Base-by-base conservation (phyloP, 2,113 vertebrate genomes). In the Daubentonia madagascariensis region DNA sequence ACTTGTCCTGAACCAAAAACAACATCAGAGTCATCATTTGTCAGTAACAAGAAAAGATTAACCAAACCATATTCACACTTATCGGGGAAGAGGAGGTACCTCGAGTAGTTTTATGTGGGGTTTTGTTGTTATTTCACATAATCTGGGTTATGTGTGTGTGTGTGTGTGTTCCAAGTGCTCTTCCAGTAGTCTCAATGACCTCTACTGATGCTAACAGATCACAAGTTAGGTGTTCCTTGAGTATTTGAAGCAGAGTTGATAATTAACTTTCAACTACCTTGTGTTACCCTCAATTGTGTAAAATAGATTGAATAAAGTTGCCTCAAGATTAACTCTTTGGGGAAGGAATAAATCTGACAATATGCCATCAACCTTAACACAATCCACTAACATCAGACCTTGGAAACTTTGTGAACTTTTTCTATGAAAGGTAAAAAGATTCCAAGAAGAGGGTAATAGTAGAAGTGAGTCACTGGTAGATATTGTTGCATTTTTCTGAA, bases 261-360 rank as follows among this genome's bases (percentile, higher is more conserved):
- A 79, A 97, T 98, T 98, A 96, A 98, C 96, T 94, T 95, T 78
- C 92, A 98, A 95, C 85, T 94, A 90, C 94, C 91, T 96, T 78
- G 22, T 88, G 78, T 75, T 96, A 95, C 92, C 96, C 87, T 88
- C 87, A 63, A 72, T 85, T 97, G 78, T 96, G 75, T 94, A 92
- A 98, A 97, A 96, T 35, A 95, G 92, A 96, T 72, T 78, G 92
- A 91, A 91, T 80, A 83, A 93, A 95, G 75, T 95, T 61, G n/a
- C 87, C 80, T 96, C 92, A 50, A 97, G 94, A 85, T 96, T 95
- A 90, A 72, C 59, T 93, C 50, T 93, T 85, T 50, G 50, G 75
- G 83, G 81, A 97, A 32, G 87, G 54, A 78, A 83, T 86, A 85
- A 94, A 97, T 48, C 43, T 83, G 45, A 95, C 30, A 18, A 52